Evolutionary conservation across 1,140 invertebrate species (phyloP).

Genomic region (Apolygus lucorum): DNA sequence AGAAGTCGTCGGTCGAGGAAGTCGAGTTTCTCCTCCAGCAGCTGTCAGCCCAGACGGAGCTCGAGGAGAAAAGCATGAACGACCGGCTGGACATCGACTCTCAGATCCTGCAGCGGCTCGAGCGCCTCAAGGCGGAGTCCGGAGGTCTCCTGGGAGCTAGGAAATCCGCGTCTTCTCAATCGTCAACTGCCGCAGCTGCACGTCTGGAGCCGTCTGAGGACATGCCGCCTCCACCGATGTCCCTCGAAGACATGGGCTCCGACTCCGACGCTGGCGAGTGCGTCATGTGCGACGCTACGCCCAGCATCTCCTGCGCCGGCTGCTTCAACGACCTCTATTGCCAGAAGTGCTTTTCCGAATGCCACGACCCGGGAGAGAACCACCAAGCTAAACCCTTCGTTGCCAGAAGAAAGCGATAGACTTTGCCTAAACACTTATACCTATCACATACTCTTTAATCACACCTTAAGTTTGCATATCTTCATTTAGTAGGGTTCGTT

Average conservation of each 20-base stretch:
- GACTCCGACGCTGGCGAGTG: background rate
- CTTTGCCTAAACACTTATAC: too few relatives aligned
- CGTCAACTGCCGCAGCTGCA: too few relatives aligned
- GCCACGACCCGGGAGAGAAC: background rate
- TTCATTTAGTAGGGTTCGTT: too few relatives aligned
- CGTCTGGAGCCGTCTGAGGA: background rate
- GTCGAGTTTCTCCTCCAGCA: constrained; percentile 19
- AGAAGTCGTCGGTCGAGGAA: constrained; percentile 11
- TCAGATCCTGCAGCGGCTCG: constrained; percentile 4
- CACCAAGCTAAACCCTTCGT: background rate
- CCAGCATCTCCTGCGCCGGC: constrained; percentile 1
- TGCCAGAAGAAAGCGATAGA: too few relatives aligned
- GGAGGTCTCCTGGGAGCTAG: background rate
- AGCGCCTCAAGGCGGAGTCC: constrained; percentile 18
- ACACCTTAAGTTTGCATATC: too few relatives aligned
- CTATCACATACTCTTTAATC: too few relatives aligned
- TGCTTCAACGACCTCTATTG: constrained; percentile 24
- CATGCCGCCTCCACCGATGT: background rate
- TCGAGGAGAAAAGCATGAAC: constrained; percentile 10
- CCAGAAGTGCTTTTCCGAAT: background rate
- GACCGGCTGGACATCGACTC: constrained; percentile 12
- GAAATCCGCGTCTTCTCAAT: background rate
- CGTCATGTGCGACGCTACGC: constrained; percentile 16
- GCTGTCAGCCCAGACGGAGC: constrained; percentile 4
- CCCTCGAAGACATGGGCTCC: background rate